Conservation (phyloP, 2,888 invertebrate species). For the Tetheella fluctuosa region DNA sequence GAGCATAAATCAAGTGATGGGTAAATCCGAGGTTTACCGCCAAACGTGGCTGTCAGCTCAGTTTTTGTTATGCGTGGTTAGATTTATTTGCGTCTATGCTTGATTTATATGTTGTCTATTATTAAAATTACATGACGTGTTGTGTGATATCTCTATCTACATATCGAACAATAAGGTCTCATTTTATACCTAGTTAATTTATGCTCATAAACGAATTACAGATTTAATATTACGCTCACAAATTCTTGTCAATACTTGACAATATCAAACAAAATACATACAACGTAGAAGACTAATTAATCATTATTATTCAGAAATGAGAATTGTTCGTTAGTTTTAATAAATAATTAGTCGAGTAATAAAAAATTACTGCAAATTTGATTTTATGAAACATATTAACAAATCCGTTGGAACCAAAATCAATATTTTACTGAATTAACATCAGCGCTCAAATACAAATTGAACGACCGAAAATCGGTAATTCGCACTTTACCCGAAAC, state of each 20-base stretch:
- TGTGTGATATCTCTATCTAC: not conserved
- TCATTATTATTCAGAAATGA: too few species aligned
- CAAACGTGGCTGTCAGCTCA: slow-evolving; percentile 40
- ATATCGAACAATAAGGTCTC: not conserved
- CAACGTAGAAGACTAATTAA: too few species aligned
- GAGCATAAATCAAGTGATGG: slow-evolving; percentile 54
- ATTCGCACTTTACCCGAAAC: slow-evolving; percentile 21
- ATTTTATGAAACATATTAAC: too few species aligned
- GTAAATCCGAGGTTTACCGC: slow-evolving; percentile 46
- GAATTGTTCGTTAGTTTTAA: too few species aligned
- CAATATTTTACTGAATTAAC: slow-evolving; percentile 4
- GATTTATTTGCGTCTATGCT: slow-evolving; percentile 28
- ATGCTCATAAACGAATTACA: too few species aligned
- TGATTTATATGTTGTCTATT: slow-evolving; percentile 13
- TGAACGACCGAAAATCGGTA: slow-evolving; percentile 29
- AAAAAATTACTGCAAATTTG: too few species aligned
- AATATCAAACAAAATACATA: too few species aligned
- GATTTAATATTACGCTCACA: too few species aligned
- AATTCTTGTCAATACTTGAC: too few species aligned
- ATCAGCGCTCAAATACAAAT: slow-evolving; percentile 26
- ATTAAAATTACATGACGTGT: not conserved
- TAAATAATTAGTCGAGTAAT: too few species aligned
- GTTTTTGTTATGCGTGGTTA: slow-evolving; percentile 38
- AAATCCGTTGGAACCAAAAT: not conserved
- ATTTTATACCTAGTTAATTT: too few species aligned